Evolutionary conservation across 2,113 vertebrate genomes (phyloP).

Genomic region (Girardinichthys multiradiatus): DNA sequence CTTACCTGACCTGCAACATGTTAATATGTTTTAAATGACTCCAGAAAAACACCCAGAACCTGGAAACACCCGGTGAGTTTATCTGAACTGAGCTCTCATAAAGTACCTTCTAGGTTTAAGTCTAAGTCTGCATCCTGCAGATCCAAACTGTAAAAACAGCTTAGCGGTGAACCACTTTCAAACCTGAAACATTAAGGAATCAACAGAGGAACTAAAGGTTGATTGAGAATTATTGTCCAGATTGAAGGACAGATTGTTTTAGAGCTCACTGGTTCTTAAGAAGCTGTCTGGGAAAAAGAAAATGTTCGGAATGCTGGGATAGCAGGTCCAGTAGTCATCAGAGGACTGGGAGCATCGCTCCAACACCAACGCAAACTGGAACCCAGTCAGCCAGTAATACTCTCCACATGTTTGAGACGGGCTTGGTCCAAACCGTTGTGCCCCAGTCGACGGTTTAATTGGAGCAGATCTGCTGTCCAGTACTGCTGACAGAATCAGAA

Average conservation of each 20-base stretch:
- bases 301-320: conserved; percentile 54
- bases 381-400: conserved; percentile 57
- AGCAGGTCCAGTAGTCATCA: conserved; percentile 56
- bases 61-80: too few species aligned
- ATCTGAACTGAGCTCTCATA: too few species aligned
- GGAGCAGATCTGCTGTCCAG: conserved; percentile 33
- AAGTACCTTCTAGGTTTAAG: too few species aligned
- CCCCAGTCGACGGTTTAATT: conserved; percentile 60
- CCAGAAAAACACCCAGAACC: too few species aligned
- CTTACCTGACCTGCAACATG: too few species aligned
- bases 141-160: neutral
- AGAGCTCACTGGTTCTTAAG: neutral
- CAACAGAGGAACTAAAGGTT: neutral
- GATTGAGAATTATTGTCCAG: neutral
- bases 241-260: conserved; percentile 3
- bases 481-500: neutral
- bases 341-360: conserved; percentile 41
- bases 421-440: conserved; percentile 47
- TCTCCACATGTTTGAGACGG: conserved; percentile 55
- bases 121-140: neutral
- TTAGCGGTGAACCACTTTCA: neutral
- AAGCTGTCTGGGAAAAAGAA: conserved; percentile 38
- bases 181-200: neutral
- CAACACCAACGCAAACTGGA: conserved; percentile 56
- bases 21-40: too few species aligned